A percentile compares a stretch with the other conserved stretches of the same genome.
phyloP scores from a whole-genome alignment of 2,888 invertebrate species.

The Sthenelais limicola region DNA sequence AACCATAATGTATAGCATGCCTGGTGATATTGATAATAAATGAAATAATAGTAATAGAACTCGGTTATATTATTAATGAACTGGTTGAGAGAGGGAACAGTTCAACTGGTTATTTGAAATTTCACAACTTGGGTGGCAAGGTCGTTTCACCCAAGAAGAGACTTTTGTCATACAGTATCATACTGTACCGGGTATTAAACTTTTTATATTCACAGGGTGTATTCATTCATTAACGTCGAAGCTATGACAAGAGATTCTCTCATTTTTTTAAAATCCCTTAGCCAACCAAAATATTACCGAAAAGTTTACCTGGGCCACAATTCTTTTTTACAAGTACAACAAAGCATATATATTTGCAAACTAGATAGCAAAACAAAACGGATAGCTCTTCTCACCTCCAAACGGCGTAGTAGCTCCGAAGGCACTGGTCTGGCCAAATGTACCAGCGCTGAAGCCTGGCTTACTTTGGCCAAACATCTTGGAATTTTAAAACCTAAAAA shows the following conservation, averaged over 20 bases:
- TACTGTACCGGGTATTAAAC: no score
- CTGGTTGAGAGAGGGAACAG: no score
- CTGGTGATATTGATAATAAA: not conserved
- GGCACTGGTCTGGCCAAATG: constrained; percentile 43
- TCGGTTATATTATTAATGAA: no score
- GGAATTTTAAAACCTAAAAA: not conserved
- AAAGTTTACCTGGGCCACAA: not conserved
- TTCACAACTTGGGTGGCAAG: no score
- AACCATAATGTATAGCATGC: not conserved
- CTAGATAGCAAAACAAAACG: not conserved
- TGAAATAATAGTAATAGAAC: not conserved
- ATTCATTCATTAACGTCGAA: no score
- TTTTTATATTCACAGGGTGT: no score
- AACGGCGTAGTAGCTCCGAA: constrained; percentile 42
- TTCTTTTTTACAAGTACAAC: not conserved
- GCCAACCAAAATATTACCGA: no score
- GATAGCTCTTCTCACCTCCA: constrained; percentile 18
- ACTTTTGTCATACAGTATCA: no score
- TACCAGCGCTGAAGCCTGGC: constrained; percentile 31
- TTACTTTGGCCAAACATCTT: constrained; percentile 42
- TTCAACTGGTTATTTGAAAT: no score
- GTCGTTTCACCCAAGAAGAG: no score
- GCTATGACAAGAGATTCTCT: no score
- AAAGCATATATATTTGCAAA: not conserved
- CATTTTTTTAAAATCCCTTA: no score